These are phyloP conservation scores for Ips nitidus DNA, from an alignment of 1,140 invertebrate species.

Conservation along the genomic window DNA sequence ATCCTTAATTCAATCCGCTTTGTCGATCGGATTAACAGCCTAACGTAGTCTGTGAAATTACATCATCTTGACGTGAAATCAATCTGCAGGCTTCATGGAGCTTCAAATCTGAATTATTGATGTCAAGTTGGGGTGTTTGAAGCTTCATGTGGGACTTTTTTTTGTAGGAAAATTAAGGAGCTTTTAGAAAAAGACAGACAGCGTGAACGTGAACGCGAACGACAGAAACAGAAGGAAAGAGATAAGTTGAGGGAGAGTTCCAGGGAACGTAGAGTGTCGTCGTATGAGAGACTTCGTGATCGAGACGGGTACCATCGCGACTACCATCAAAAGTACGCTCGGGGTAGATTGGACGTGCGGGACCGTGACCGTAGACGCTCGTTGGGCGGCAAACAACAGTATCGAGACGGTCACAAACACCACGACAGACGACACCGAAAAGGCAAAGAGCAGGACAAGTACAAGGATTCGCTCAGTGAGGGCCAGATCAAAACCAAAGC, in stretches of 20 bases:
- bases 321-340: too few species aligned
- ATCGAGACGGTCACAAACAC: conserved; percentile 27
- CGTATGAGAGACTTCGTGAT: conserved; percentile 8
- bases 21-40: too few species aligned
- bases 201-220: conserved; percentile 33
- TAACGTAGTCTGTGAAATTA: too few species aligned
- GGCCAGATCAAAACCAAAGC: conserved; percentile 66
- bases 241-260: conserved; percentile 39
- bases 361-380: conserved; percentile 34
- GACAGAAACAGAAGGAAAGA: conserved; percentile 49
- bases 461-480: conserved; percentile 83
- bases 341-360: too few species aligned
- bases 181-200: conserved; percentile 32
- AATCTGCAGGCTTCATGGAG: too few species aligned
- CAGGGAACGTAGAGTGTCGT: neutral
- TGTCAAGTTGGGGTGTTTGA: neutral
- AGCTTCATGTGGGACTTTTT: neutral
- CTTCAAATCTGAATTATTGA: too few species aligned
- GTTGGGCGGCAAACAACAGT: conserved; percentile 53
- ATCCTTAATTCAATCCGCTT: too few species aligned
- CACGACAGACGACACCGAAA: conserved; percentile 48
- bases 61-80: too few species aligned
- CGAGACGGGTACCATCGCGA: conserved; percentile 27
- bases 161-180: conserved; percentile 30
- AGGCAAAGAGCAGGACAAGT: conserved; percentile 60